Base-by-base conservation (phyloP, 2,113 vertebrate genomes). In the Scomber colias region DNA sequence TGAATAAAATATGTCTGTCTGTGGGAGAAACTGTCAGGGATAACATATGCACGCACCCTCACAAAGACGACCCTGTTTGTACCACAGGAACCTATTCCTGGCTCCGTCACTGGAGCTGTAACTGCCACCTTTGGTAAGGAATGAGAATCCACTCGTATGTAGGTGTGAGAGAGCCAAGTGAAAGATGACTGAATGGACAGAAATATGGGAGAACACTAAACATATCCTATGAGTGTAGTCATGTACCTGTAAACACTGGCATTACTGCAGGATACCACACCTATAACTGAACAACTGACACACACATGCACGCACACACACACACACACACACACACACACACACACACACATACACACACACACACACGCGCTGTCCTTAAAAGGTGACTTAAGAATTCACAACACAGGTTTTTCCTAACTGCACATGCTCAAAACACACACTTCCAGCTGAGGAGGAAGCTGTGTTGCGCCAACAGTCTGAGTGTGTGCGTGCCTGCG, bases 11-110 rank as follows among this genome's bases (percentile, higher is more conserved):
- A 81, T 62, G 63, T 82, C 81, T 61, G 64, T 77, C 80, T 67
- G 75, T 61, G 64, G 51, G 50, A 76, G 77, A 86, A 77, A 71
- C 73, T 67, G 80, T 61, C 63, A 88, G 46, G 45, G 63, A 77
- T 63, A 62, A 87, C 78, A 57, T 77, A 65, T 50, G 49, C 71
- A 61, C 72, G 53, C 70, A 51, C 57, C 63, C 75, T 85, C 80
- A 92, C 87, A 90, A 88, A 89, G 82, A 85, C 85, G 78, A 79
- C 75, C 75, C 87, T 90, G 85, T 91, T 84, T 81, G 77, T 16
- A 81, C 35, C 73, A 69, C 62, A 75, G 87, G 71, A 82, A 82
- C 55, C 49, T 73, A 55, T 56, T 87, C 80, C 78, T 89, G 86
- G 86, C 83, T 88, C 30, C 62, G 67, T 76, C 60, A 63, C 77